A percentile compares a stretch with the other conserved stretches of the same genome.
These are phyloP conservation scores for Synergus gifuensis DNA, from an alignment of 2,888 invertebrate genomes.

Conservation along the genomic window DNA sequence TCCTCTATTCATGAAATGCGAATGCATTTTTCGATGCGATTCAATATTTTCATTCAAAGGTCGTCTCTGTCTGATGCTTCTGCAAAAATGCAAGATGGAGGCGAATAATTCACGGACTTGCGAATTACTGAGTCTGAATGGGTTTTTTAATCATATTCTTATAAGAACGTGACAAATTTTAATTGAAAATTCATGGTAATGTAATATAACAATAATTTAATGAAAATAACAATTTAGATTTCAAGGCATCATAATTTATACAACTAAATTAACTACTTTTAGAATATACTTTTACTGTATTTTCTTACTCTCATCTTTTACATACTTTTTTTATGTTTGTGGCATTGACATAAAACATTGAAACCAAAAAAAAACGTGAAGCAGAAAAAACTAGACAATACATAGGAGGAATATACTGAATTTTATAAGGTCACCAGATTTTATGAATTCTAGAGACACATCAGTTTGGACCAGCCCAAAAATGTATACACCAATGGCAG, in stretches of 20 bases:
- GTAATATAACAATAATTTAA: no score
- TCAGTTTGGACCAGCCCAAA: constrained; percentile 13
- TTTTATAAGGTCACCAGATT: background rate
- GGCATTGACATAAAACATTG: background rate
- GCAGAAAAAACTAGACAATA: background rate
- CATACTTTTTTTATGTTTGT: background rate
- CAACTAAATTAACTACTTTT: background rate
- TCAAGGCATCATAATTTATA: no score
- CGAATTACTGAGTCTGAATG: background rate
- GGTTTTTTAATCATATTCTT: background rate
- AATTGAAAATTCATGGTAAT: no score
- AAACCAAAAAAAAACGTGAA: constrained; percentile 9
- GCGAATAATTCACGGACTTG: background rate
- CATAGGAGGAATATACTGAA: background rate
- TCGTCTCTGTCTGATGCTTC: background rate
- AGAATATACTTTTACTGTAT: background rate
- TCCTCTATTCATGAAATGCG: background rate
- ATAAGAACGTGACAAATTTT: no score
- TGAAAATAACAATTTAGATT: no score
- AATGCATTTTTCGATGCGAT: background rate
- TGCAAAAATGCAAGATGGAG: background rate
- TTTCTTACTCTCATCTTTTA: background rate
- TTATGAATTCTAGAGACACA: constrained; percentile 31
- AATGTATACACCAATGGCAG: constrained; percentile 20
- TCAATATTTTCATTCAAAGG: background rate